Evolutionary conservation across 1,140 invertebrate species (phyloP), one percentile per base, ranked within the genome.

Genomic region (Drosophila parvula): DNA sequence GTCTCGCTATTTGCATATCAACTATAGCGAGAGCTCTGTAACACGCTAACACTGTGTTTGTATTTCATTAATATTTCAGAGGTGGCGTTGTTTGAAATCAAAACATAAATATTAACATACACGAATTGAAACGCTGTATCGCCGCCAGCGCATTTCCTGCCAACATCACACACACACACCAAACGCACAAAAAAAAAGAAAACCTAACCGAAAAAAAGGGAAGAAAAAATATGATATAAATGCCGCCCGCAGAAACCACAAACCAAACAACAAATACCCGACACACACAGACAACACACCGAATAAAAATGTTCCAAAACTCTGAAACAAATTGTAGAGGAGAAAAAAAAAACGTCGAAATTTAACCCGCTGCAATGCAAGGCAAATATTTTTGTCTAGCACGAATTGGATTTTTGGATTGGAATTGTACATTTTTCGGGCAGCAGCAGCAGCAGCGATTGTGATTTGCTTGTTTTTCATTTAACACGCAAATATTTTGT

Each of bases 31-130:
- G 45, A 63, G 48, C 28, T 70, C 75, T 62, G 50, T 57, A 53
- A 73, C 84, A 82, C 65, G 84, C 83, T 88, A 84, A 89, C 84
- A 89, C 84, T 88, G 74, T 89, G 84, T 89, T 89, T 89, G 84
- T 78, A 84, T 89, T 89, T 89, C 84, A 89, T 89, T 89, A 89
- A 89, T 89, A 89, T 89, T 89, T 88, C 84, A 89, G 84, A 89
- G 84, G 84, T 89, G 84, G 84, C 84, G 80, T 89, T 89, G 84
- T 89, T 89, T 89, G 84, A 89, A 89, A 89, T 89, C 84, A 89
- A 89, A 89, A 89, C 84, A 89, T 89, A 89, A 89, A 89, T 89
- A 89, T 89, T 89, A 89, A 89, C 84, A 89, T 89, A 89, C 85
- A 89, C 81, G 84, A 89, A 89, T 89, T 89, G 84, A 89, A 89